phyloP scores from a whole-genome alignment of 37 sponge, comb jelly and placozoan genomes.

The Tethya wilhelma region DNA sequence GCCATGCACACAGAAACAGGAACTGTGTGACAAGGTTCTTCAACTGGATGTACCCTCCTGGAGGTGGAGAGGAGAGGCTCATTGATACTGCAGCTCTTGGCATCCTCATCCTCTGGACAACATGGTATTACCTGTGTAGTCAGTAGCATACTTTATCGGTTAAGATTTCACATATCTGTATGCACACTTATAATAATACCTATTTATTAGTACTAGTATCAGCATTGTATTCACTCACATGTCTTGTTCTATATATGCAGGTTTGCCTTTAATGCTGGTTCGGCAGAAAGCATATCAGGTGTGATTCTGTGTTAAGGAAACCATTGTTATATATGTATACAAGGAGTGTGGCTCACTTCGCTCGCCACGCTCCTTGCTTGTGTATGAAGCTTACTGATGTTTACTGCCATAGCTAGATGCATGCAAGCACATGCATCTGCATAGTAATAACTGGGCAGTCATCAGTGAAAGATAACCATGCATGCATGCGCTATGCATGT shows the following conservation, averaged over 20 bases:
- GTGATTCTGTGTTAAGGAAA: background rate
- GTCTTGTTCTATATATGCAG: conserved; percentile 6
- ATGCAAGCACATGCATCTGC: too few relatives aligned
- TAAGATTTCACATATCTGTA: background rate
- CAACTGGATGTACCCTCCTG: conserved; percentile 84
- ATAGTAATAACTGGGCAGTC: too few relatives aligned
- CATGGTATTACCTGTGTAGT: too few relatives aligned
- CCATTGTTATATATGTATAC: too few relatives aligned
- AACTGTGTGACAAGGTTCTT: conserved; percentile 48
- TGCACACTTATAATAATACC: background rate
- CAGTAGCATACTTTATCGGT: background rate
- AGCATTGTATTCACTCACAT: background rate
- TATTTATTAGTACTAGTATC: background rate
- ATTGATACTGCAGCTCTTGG: conserved; percentile 92
- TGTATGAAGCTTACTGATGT: too few relatives aligned
- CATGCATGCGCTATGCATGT: too few relatives aligned
- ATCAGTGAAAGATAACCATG: too few relatives aligned
- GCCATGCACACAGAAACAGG: too few relatives aligned
- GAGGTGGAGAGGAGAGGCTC: conserved; percentile 81
- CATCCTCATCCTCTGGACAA: conserved; percentile 87
- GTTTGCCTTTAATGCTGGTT: conserved; percentile 92
- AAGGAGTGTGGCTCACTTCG: too few relatives aligned
- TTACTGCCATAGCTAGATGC: too few relatives aligned
- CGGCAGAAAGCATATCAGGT: conserved; percentile 70
- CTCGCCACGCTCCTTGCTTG: too few relatives aligned